Base-by-base conservation (phyloP, 92 coral and sea anemone species). In the Umimayanthus kanabou region DNA sequence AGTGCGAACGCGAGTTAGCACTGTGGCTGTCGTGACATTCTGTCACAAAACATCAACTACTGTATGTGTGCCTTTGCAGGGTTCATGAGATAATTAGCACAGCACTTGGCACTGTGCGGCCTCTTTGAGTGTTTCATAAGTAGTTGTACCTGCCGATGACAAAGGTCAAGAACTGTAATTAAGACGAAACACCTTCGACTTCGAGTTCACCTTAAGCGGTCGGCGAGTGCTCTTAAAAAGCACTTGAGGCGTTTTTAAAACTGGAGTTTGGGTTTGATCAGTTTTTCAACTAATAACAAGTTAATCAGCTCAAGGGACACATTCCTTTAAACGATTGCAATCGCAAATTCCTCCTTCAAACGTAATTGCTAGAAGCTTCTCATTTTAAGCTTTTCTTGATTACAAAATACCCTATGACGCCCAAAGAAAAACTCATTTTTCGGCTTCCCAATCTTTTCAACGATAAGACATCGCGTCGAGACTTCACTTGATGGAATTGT, bases 51-150 rank as follows among this genome's bases (percentile, higher is more conserved):
- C 45, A 33, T 39, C 45, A 73, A 20, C 1, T 20, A 16, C 37
- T 2, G 37, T 33, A 33, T 2, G 15, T 1, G 79, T 8, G 18
- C 20, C 58, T 53, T 53, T 11, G 79, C 50, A 75, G 23, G 49
- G 13, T 11, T 75, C 79, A 4, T 40, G 33, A 73, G 40, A 73
- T 73, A 73, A 73, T 73, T 13, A 73, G 77, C 40, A 73, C 43
- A 6, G n/a, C 8, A 15, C 77, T 28, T 73, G 37, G 22, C 15
- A 75, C 50, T 39, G 11, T 2, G 79, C 79, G 79, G 79, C 49
- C 79, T 75, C 79, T 75, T 75, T 75, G 79, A 75, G 53, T 75
- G 25, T 15, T 39, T 75, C 28, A 73, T 75, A 75, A 73, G 78
- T 73, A 73, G 47, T 29, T 14, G 22, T 29, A 73, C 49, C 43